Percentiles rank a stretch among this genome's conserved stretches.
These are phyloP conservation scores for Nomada goodeniana DNA, from an alignment of 2,888 invertebrate genomes.

Conservation along the genomic window DNA sequence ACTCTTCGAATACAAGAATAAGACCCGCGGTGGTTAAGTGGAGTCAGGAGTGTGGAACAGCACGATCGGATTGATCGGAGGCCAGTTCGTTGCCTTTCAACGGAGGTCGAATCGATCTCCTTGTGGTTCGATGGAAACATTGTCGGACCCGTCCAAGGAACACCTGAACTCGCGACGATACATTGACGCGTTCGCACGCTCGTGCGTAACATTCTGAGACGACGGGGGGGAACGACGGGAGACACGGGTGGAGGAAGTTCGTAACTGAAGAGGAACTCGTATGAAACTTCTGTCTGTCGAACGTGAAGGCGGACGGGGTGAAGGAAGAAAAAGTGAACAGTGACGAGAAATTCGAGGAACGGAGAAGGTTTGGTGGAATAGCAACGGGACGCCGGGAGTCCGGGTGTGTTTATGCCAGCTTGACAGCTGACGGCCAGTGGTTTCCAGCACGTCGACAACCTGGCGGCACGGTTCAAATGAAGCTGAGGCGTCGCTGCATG, in stretches of 20 bases:
- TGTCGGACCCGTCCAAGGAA: no score
- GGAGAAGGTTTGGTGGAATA: constrained; percentile 9
- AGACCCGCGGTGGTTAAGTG: constrained; percentile 56
- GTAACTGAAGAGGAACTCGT: not conserved
- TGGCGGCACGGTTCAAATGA: constrained; percentile 83
- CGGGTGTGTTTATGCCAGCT: constrained; percentile 74
- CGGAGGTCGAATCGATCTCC: constrained; percentile 55
- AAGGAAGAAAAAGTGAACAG: constrained; percentile 35
- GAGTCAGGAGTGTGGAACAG: constrained; percentile 22
- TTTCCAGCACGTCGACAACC: constrained; percentile 79
- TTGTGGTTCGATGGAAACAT: constrained; percentile 19
- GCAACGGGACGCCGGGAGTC: constrained; percentile 34
- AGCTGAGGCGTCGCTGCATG: constrained; percentile 83
- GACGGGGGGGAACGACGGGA: not conserved
- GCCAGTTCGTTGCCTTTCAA: constrained; percentile 60
- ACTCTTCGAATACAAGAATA: constrained; percentile 37
- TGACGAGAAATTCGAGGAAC: constrained; percentile 39
- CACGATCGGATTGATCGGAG: constrained; percentile 60
- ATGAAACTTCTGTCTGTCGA: constrained; percentile 1
- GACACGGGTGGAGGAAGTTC: not conserved
- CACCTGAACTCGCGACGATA: constrained; percentile 18
- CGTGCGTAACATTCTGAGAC: not conserved
- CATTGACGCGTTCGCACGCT: not conserved
- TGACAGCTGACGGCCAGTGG: constrained; percentile 79
- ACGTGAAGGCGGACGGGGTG: not conserved